These are phyloP conservation scores for Lagria hirta DNA, from an alignment of 2,888 invertebrate species.

Conservation along the genomic window DNA sequence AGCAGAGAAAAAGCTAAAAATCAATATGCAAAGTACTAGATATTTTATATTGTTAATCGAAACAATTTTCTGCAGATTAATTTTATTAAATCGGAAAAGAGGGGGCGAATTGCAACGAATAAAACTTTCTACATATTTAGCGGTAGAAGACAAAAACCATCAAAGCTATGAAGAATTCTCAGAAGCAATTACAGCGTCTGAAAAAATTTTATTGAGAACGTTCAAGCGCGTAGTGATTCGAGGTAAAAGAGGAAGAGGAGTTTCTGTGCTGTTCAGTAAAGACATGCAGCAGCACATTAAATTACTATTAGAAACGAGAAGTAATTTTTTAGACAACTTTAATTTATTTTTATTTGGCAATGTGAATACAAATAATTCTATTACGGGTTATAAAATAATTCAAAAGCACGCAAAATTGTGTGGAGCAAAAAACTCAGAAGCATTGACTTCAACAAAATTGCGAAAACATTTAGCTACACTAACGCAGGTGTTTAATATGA, in stretches of 20 bases:
- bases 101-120: constrained; percentile 23
- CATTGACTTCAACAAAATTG: constrained; percentile 34
- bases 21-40: constrained; percentile 17
- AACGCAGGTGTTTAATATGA: constrained; percentile 36
- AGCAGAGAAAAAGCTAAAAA: constrained; percentile 8
- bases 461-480: constrained; percentile 39
- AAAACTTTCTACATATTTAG: not conserved
- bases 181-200: constrained; percentile 28
- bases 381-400: constrained; percentile 28
- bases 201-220: constrained; percentile 34
- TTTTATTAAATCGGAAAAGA: constrained; percentile 34
- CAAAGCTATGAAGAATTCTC: constrained; percentile 34
- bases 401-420: constrained; percentile 23
- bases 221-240: constrained; percentile 36
- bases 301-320: constrained; percentile 21
- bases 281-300: constrained; percentile 34
- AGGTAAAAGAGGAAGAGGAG: constrained; percentile 36
- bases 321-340: constrained; percentile 19
- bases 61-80: constrained; percentile 32
- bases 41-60: constrained; percentile 25
- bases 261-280: constrained; percentile 33
- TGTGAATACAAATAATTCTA: constrained; percentile 12
- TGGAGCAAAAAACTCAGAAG: constrained; percentile 35
- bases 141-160: not conserved
- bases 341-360: constrained; percentile 28